Evolutionary conservation across 2,113 vertebrate genomes (phyloP).

Genomic region (Poeciliopsis turrubarensis): DNA sequence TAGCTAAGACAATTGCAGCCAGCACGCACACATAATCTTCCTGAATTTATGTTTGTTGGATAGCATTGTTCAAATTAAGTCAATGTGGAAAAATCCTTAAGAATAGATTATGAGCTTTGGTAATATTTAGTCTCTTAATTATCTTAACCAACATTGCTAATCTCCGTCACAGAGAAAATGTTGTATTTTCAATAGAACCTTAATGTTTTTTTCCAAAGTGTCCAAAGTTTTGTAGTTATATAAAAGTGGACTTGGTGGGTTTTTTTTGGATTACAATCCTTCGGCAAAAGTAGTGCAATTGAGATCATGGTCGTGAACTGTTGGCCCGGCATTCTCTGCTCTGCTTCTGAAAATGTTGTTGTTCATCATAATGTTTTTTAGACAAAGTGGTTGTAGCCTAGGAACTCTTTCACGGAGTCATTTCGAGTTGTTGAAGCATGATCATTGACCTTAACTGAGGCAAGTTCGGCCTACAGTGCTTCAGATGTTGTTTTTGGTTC

Average conservation of each 20-base stretch:
- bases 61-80: neutral
- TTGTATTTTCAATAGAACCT: neutral
- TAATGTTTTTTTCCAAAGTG: no score
- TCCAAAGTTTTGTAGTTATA: neutral
- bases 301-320: neutral
- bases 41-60: neutral
- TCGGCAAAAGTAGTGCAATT: neutral
- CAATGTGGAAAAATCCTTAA: neutral
- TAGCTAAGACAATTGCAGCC: neutral
- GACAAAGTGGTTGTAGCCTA: neutral
- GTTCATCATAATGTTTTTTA: neutral
- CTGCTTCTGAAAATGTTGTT: neutral
- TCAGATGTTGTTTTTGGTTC: no score
- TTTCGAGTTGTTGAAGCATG: neutral
- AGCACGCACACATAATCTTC: neutral
- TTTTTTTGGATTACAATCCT: neutral
- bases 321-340: neutral
- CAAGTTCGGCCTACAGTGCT: no score
- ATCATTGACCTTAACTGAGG: neutral
- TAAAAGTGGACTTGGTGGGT: neutral
- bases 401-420: neutral
- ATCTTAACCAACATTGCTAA: neutral
- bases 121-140: neutral
- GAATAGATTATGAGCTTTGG: neutral
- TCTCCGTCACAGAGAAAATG: no score